A percentile compares a stretch with the other conserved stretches of the same genome.
Conservation (phyloP, 2,888 invertebrate species). For the Plebejus melissa region DNA sequence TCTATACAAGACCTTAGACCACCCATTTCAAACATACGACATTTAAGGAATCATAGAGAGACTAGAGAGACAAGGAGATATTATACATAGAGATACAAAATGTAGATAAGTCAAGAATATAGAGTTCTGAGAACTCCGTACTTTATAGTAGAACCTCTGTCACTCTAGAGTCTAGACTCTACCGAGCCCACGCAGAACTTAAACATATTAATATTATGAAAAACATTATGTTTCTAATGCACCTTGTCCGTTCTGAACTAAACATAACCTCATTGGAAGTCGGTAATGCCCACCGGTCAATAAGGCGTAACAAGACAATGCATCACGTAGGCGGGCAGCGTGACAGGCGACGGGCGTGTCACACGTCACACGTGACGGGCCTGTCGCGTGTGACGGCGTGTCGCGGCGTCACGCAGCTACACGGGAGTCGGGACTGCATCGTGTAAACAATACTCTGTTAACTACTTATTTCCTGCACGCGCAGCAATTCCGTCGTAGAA, state of each 20-base stretch:
- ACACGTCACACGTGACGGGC: neutral
- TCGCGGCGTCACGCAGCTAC: neutral
- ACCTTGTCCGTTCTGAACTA: neutral
- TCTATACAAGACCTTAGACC: too few relatives aligned
- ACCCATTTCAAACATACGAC: too few relatives aligned
- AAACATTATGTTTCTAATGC: neutral
- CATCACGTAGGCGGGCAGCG: neutral
- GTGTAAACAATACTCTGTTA: neutral
- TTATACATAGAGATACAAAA: too few relatives aligned
- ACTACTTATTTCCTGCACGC: neutral
- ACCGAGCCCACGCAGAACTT: too few relatives aligned
- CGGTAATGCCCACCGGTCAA: neutral
- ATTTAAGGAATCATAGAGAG: too few relatives aligned
- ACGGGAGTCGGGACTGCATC: neutral
- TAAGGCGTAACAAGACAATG: neutral
- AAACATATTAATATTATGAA: too few relatives aligned
- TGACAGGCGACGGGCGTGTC: neutral
- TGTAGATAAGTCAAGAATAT: too few relatives aligned
- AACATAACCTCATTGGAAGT: neutral
- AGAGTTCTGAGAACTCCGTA: too few relatives aligned
- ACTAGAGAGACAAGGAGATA: too few relatives aligned
- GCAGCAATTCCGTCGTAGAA: neutral
- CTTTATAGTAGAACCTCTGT: too few relatives aligned
- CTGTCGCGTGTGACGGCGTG: neutral
- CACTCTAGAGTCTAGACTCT: too few relatives aligned